Evolutionary conservation across 2,888 invertebrate genomes (phyloP), one percentile per base, ranked within the genome.

Genomic region (Phytoseiulus persimilis): DNA sequence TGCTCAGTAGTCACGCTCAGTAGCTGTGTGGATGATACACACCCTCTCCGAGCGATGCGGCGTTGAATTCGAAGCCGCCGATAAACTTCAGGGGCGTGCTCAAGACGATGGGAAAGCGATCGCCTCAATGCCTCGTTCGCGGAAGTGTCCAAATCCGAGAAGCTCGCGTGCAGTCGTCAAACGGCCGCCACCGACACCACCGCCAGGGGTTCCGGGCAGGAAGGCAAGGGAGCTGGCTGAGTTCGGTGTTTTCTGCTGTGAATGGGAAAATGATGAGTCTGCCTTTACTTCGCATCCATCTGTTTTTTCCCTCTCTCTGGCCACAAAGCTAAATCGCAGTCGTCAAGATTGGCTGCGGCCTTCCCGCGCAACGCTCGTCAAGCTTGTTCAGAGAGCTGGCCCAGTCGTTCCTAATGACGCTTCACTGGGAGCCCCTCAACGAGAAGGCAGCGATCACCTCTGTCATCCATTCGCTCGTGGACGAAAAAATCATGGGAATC

Each of bases 221-320:
- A 6, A 65, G 18, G 65, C 11, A 28, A 65, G 65, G 11, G 65
- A 65, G 65, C 65, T 65, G 5, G 65, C 65, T 65, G 65, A 65
- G 11, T 65, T 65, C 18, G 65, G 65, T 65, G 65, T 65, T 65
- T 23, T 65, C 65, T 65, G 65, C 65, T 65, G 65, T 65, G 18
- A 65, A 65, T 65, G 65, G 65, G 65, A 65, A 65, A 65, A 65
- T 65, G 65, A 65, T 65, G 65, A 65, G 65, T 65, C 65, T 65
- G 65, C 65, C 65, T 65, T 65, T 65, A 18, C 65, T 65, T 65
- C 23, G 65, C 65, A 65, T 65, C 65, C 65, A 65, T 65, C 65
- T 28, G 65, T 65, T 65, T 65, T 18, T 65, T 18, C 65, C 18
- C 65, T 14, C 18, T 9, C 18, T 18, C 23, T 65, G 65, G 65